Evolutionary conservation across 92 coral and sea anemone genomes (phyloP).

Genomic region (Zoanthus gigantus): DNA sequence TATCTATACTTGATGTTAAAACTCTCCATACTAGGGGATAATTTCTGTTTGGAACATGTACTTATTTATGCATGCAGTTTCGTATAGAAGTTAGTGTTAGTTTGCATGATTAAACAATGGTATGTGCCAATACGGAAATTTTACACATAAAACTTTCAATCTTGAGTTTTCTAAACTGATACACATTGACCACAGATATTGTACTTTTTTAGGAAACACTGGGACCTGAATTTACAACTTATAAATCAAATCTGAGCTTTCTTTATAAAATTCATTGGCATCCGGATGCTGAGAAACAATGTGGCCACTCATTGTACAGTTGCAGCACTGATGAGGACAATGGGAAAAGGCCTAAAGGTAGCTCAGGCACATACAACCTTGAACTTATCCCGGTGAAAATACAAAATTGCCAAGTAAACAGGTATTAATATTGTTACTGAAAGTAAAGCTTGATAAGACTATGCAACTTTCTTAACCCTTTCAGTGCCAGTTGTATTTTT

Average conservation of each 20-base stretch:
- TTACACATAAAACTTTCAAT: no score
- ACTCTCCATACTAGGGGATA: no score
- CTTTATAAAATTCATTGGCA: constrained; percentile 26
- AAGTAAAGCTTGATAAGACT: no score
- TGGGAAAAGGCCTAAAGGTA: not conserved
- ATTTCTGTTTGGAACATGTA: no score
- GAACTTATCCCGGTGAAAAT: constrained; percentile 30
- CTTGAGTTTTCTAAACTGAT: no score
- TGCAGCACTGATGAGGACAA: not conserved
- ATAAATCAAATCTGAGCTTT: constrained; percentile 31
- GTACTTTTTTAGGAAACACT: constrained; percentile 26
- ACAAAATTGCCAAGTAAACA: constrained; percentile 34
- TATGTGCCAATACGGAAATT: no score
- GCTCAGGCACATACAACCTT: constrained; percentile 9
- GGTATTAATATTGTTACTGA: not conserved
- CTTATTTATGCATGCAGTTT: no score
- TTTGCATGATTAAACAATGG: no score
- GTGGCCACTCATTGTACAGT: not conserved
- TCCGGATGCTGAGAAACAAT: not conserved
- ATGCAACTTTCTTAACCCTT: no score
- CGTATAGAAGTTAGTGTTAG: no score
- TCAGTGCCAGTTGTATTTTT: no score
- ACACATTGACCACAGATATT: not conserved
- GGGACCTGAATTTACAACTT: constrained; percentile 27
- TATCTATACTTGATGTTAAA: no score